phyloP scores from a whole-genome alignment of 2,113 vertebrate genomes.

The Mastomys coucha region DNA sequence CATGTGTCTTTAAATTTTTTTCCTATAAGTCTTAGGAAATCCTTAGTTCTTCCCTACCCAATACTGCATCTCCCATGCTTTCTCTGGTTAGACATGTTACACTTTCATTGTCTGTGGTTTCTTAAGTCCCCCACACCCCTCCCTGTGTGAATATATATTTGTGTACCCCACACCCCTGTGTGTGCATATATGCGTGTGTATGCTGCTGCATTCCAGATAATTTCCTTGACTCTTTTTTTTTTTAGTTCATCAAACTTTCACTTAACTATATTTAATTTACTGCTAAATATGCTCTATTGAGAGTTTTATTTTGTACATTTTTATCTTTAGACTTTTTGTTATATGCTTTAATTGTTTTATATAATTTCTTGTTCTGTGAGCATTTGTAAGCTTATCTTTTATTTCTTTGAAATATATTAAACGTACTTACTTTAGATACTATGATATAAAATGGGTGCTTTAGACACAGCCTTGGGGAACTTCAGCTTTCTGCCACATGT shows the following conservation, averaged over 20 bases:
- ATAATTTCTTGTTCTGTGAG: conserved; percentile 49
- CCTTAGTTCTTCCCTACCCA: background rate
- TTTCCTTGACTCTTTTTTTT: conserved; percentile 51
- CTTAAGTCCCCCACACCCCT: background rate
- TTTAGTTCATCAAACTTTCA: conserved; percentile 34
- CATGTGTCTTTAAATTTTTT: conserved; percentile 17
- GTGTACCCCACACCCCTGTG: too few species aligned
- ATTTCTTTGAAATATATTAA: conserved; percentile 53
- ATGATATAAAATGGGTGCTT: conserved; percentile 29
- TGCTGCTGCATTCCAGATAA: background rate
- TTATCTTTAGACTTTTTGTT: conserved; percentile 10
- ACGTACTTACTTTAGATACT: conserved; percentile 30
- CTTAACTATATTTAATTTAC: conserved; percentile 47
- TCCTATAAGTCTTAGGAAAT: conserved; percentile 22
- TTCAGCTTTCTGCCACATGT: background rate
- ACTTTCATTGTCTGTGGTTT: conserved; percentile 20
- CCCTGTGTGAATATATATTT: too few species aligned
- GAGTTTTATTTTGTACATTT: conserved; percentile 16
- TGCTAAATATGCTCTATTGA: conserved; percentile 45
- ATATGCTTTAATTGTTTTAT: conserved; percentile 10
- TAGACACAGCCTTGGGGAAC: conserved; percentile 2
- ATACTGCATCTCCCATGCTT: background rate
- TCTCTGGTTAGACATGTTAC: conserved; percentile 28
- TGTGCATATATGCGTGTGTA: too few species aligned
- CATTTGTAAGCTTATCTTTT: conserved; percentile 53